These are phyloP conservation scores for Meda fulgida DNA, from an alignment of 2,797 vertebrate species.

Conservation along the genomic window DNA sequence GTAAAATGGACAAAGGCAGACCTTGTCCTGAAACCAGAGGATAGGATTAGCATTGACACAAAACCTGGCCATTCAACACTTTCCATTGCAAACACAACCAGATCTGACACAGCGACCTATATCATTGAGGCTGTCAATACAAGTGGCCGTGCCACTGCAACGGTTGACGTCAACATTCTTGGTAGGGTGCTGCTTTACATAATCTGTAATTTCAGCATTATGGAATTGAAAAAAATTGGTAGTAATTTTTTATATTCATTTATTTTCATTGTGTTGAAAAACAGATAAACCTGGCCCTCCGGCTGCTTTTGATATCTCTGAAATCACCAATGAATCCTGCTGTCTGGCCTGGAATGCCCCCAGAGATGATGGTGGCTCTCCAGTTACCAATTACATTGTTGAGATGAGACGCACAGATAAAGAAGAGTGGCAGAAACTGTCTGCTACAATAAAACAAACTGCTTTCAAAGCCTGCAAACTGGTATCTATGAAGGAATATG, in stretches of 20 bases:
- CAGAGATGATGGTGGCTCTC: constrained; percentile 93
- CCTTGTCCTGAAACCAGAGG: constrained; percentile 83
- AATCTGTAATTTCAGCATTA: constrained; percentile 2
- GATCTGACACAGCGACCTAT: constrained; percentile 94
- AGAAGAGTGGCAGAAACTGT: constrained; percentile 95
- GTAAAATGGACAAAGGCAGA: constrained; percentile 98
- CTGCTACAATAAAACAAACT: constrained; percentile 94
- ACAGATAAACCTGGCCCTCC: constrained; percentile 97
- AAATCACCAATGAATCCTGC: constrained; percentile 94
- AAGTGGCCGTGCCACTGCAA: constrained; percentile 93
- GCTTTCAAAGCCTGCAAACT: constrained; percentile 92
- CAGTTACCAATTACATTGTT: constrained; percentile 93
- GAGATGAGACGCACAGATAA: constrained; percentile 88
- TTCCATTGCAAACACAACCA: constrained; percentile 85
- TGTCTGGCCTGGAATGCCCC: constrained; percentile 96
- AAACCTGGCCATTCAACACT: constrained; percentile 89
- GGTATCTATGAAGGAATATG: constrained; percentile 89
- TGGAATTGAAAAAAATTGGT: not conserved
- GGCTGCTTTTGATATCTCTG: constrained; percentile 95
- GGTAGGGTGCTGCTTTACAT: constrained; percentile 75
- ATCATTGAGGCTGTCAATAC: constrained; percentile 96
- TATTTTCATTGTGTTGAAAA: not conserved
- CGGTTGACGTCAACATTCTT: constrained; percentile 95
- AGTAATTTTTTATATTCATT: not conserved
- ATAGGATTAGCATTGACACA: constrained; percentile 88